phyloP scores from a whole-genome alignment of 2,113 vertebrate species.

The Brachyistius frenatus region DNA sequence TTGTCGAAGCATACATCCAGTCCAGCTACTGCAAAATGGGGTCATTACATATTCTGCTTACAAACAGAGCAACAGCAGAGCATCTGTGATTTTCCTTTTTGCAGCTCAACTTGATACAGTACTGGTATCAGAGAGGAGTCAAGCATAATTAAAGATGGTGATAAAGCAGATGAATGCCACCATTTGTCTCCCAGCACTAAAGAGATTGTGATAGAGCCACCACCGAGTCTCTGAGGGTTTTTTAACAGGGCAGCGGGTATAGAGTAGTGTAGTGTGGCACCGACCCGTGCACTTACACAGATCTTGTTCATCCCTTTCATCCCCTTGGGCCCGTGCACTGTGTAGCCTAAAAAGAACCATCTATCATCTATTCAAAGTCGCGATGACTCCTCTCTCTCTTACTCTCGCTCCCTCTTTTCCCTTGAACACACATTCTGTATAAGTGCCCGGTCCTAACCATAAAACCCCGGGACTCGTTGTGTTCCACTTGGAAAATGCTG shows the following conservation, averaged over 20 bases:
- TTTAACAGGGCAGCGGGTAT: constrained; percentile 29
- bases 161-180: constrained; percentile 66
- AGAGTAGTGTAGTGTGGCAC: constrained; percentile 48
- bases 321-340: constrained; percentile 49
- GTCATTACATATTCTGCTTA: constrained; percentile 30
- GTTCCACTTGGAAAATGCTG: constrained; percentile 46
- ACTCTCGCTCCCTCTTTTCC: neutral
- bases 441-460: constrained; percentile 4
- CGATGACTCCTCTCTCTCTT: constrained; percentile 17
- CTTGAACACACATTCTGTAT: constrained; percentile 35
- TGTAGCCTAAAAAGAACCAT: constrained; percentile 68
- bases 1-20: neutral
- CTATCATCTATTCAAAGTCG: constrained; percentile 67
- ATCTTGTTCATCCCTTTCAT: constrained; percentile 52
- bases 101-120: constrained; percentile 48
- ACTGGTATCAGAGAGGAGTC: constrained; percentile 66
- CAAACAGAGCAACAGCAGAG: constrained; percentile 1
- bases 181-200: constrained; percentile 70
- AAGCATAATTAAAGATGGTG: constrained; percentile 76
- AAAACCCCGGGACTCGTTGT: constrained; percentile 39
- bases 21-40: neutral
- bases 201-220: constrained; percentile 57
- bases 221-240: constrained; percentile 40
- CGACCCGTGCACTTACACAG: constrained; percentile 54
- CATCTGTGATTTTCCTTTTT: constrained; percentile 31